A percentile compares a stretch with the other conserved stretches of the same genome.
phyloP scores from a whole-genome alignment of 1,140 invertebrate species.

The Drosophila miranda region DNA sequence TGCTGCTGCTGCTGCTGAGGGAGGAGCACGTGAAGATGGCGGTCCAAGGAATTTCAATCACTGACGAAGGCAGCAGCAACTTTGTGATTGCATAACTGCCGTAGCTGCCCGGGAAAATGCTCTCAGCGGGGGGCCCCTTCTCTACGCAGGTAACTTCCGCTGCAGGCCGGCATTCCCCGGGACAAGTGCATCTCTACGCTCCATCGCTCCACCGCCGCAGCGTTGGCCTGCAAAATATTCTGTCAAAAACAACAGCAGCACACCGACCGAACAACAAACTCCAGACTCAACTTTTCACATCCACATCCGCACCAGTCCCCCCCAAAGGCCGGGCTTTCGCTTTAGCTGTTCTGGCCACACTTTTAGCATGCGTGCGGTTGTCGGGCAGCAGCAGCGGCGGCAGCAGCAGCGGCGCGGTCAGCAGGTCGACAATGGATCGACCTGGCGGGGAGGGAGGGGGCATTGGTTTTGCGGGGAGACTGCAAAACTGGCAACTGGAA shows the following conservation, averaged over 20 bases:
- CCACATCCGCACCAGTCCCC: constrained; percentile 50
- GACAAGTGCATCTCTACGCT: constrained; percentile 13
- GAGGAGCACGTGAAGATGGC: constrained; percentile 25
- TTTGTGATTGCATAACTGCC: constrained; percentile 73
- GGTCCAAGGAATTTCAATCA: constrained; percentile 66
- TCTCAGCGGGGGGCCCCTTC: constrained; percentile 23
- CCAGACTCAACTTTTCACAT: constrained; percentile 35
- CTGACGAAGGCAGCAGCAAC: constrained; percentile 51
- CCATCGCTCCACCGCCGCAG: neutral
- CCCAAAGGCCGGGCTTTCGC: constrained; percentile 10
- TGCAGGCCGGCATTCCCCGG: constrained; percentile 49
- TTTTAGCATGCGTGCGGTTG: constrained; percentile 70
- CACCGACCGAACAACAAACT: constrained; percentile 40
- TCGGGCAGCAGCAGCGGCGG: constrained; percentile 43
- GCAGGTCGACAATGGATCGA: constrained; percentile 47
- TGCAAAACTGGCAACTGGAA: constrained; percentile 47
- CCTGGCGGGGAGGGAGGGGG: constrained; percentile 12
- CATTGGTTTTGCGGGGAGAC: constrained; percentile 20
- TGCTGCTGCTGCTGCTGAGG: constrained; percentile 9
- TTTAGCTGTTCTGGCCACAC: constrained; percentile 49
- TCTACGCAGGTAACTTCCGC: constrained; percentile 28
- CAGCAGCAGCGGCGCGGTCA: constrained; percentile 39
- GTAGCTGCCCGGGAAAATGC: constrained; percentile 27
- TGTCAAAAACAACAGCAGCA: constrained; percentile 63
- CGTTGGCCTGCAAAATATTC: constrained; percentile 54